Conservation (phyloP, 2,888 invertebrate species). For the Horisme vitalbata region DNA sequence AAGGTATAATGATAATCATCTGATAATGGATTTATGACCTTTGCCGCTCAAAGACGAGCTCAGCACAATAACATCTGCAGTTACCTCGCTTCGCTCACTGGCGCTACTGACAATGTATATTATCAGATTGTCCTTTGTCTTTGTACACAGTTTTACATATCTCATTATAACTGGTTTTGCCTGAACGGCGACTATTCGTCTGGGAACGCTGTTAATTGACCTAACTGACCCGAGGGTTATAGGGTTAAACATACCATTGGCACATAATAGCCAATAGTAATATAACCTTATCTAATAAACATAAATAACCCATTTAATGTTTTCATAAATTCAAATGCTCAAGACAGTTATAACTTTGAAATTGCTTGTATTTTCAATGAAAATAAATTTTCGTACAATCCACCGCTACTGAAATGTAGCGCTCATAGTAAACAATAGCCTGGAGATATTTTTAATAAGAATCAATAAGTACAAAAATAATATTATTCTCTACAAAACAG, state of each 20-base stretch:
- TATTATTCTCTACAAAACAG: too few species aligned
- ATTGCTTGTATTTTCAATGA: not conserved
- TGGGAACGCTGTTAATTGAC: constrained; percentile 1
- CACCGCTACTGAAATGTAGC: too few species aligned
- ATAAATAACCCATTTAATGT: too few species aligned
- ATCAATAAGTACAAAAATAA: too few species aligned
- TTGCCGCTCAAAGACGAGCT: too few species aligned
- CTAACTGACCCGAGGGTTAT: not conserved
- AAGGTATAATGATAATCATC: too few species aligned
- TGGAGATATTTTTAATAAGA: too few species aligned
- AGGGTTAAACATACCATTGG: constrained; percentile 3
- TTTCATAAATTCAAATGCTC: too few species aligned
- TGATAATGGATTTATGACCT: too few species aligned
- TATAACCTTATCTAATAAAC: not conserved
- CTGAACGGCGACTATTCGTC: constrained; percentile 8
- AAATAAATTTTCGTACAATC: not conserved
- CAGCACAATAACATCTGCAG: constrained; percentile 5
- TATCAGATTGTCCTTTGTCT: constrained; percentile 7
- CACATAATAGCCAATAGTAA: not conserved
- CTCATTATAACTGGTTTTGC: not conserved
- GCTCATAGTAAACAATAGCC: too few species aligned
- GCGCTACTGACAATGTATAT: too few species aligned
- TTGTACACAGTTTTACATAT: too few species aligned
- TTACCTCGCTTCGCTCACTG: not conserved
- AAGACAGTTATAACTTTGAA: not conserved